Base-by-base conservation (phyloP, 2,888 invertebrate genomes). In the Acanthococcus lagerstroemiae region DNA sequence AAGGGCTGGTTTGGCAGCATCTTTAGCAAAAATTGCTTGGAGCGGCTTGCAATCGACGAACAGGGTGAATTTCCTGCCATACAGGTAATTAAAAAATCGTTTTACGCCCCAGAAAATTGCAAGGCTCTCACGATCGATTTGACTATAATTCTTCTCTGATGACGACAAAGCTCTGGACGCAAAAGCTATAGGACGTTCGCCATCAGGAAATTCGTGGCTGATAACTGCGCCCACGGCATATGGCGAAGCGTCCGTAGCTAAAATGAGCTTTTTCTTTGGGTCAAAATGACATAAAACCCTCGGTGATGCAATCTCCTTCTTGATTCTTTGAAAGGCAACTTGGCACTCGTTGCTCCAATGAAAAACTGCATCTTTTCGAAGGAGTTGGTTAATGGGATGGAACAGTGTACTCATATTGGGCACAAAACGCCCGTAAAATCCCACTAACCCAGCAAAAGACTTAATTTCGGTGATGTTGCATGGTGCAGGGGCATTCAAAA, bases 11-110 rank as follows among this genome's bases (percentile, higher is more conserved):
- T 67, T 68, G 0, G 55, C 55, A 17, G 55, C 26, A n/a, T 55
- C 15, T 6, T 30, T 3, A 9, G 24, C 50, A 4, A 61, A 61
- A 9, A 48, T 61, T 4, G 46, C n/a, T 15, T 45, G 55, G 17
- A 78, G 68, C 1, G 78, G 76, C 66, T 75, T 72, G 67, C 77
- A 74, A 68, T 77, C 77, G 0, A 76, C 77, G 12, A 73, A 19
- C 3, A 77, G 67, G 0, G 67, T 71, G 55, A 75, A 72, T 7
- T 57, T 19, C 9, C 69, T 50, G 1, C 71, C 72, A 55, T 61
- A 71, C 1, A 73, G 9, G 55, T 71, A 73, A 24, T 70, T 68
- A 21, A 69, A 67, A 25, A 72, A 72, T 9, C 66, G 60, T 57
- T 68, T 70, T 12, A 68, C 66, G 2, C 46, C 45, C 58, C 50